Percentiles rank a stretch among this genome's conserved stretches.
Evolutionary conservation across 2,797 vertebrate species (phyloP).

Genomic region (Cyprinella venusta): DNA sequence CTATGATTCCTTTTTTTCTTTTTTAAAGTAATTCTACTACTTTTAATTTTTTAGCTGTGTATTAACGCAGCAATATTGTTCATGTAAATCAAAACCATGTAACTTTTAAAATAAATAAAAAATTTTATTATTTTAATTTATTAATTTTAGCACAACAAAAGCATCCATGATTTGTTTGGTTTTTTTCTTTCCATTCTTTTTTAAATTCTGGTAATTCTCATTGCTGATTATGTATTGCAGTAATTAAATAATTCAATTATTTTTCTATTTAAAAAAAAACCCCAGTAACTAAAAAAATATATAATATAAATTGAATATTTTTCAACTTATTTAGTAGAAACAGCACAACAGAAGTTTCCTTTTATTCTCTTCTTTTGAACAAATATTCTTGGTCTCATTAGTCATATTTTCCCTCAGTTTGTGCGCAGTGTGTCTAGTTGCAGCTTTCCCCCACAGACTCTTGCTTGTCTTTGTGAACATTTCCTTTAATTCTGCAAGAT

Average conservation of each 20-base stretch:
- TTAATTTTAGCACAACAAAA: not conserved
- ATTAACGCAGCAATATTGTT: not conserved
- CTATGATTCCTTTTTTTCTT: not conserved
- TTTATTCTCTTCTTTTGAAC: not conserved
- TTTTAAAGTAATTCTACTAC: not conserved
- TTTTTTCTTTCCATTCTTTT: not conserved
- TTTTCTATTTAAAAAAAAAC: not conserved
- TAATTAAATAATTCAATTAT: no score
- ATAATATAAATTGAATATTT: not conserved
- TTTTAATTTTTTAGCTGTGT: not conserved
- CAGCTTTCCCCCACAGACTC: slow-evolving; percentile 4
- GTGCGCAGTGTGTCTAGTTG: not conserved
- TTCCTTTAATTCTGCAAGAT: not conserved
- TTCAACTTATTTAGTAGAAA: not conserved
- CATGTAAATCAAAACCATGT: not conserved
- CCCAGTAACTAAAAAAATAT: no score
- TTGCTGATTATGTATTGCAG: no score
- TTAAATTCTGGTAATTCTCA: no score
- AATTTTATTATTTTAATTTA: not conserved
- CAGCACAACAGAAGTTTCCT: not conserved
- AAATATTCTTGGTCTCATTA: not conserved
- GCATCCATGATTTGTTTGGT: not conserved
- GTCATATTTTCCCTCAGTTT: not conserved
- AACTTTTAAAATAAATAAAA: not conserved
- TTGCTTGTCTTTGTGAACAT: not conserved